Evolutionary conservation across 2,888 invertebrate species (phyloP).

Genomic region (Eilema griseolum): DNA sequence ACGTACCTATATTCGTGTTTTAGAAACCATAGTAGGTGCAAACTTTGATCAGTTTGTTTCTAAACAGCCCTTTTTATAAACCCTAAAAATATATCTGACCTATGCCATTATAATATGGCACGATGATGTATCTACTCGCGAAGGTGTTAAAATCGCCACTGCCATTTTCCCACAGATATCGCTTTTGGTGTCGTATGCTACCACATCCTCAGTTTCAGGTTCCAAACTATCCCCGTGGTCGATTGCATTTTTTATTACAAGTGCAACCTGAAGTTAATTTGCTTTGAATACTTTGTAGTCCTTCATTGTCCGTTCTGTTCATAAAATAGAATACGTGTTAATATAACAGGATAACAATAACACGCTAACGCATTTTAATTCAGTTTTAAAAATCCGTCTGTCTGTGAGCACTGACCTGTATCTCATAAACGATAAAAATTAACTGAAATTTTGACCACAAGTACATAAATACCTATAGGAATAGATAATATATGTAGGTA

Average conservation of each 20-base stretch:
- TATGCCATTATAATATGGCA: not conserved
- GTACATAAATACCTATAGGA: too few species aligned
- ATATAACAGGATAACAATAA: not conserved
- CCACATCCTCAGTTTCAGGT: conserved; percentile 24
- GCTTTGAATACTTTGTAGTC: not conserved
- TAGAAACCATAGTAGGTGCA: too few species aligned
- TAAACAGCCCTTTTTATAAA: not conserved
- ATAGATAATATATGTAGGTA: too few species aligned
- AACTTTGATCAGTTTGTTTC: too few species aligned
- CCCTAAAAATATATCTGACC: not conserved
- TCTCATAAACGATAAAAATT: too few species aligned
- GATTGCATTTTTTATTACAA: not conserved
- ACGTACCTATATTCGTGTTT: too few species aligned
- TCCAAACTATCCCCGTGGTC: conserved; percentile 7
- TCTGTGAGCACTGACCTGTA: too few species aligned
- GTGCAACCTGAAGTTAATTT: not conserved
- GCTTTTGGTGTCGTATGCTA: conserved; percentile 17
- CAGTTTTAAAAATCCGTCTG: not conserved
- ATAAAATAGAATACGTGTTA: not conserved
- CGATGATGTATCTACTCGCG: not conserved
- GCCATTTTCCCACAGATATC: conserved; percentile 20
- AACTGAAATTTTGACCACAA: too few species aligned
- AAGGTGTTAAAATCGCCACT: conserved; percentile 1
- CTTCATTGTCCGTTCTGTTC: not conserved
- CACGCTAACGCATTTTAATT: not conserved